phyloP scores from a whole-genome alignment of 64 coral and sea anemone species.

The Trachythela sp. region DNA sequence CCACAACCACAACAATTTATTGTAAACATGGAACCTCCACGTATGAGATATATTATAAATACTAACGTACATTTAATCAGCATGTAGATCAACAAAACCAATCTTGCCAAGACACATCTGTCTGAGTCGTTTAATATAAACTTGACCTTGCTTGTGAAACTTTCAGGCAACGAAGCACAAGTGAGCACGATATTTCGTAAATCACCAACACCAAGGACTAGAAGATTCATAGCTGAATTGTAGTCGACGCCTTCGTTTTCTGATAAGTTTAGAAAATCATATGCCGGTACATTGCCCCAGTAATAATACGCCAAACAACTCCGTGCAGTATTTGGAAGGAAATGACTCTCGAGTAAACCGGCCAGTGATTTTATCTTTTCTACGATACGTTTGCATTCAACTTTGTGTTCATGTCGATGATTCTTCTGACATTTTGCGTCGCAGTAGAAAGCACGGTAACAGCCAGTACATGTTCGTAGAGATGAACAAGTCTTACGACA shows the following conservation, averaged over 20 bases:
- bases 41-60: neutral
- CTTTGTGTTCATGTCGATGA: neutral
- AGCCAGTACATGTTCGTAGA: neutral
- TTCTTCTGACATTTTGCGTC: neutral
- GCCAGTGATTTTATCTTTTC: neutral
- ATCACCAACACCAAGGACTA: conserved; percentile 17
- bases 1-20: too few species aligned
- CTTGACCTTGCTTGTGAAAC: neutral
- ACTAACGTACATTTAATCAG: neutral
- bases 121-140: neutral
- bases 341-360: neutral
- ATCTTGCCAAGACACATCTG: neutral
- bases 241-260: conserved; percentile 1
- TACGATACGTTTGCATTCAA: neutral
- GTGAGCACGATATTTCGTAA: neutral
- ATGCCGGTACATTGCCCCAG: neutral
- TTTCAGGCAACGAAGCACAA: neutral
- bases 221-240: neutral
- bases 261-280: neutral
- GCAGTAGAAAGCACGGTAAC: neutral
- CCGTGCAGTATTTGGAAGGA: neutral
- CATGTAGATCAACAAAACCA: neutral
- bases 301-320: neutral
- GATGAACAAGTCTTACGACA: neutral
- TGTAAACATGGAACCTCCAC: too few species aligned